Percentiles rank a stretch among this genome's conserved stretches.
These are phyloP conservation scores for Fregata magnificens DNA, from an alignment of 2,113 vertebrate genomes.

Conservation along the genomic window DNA sequence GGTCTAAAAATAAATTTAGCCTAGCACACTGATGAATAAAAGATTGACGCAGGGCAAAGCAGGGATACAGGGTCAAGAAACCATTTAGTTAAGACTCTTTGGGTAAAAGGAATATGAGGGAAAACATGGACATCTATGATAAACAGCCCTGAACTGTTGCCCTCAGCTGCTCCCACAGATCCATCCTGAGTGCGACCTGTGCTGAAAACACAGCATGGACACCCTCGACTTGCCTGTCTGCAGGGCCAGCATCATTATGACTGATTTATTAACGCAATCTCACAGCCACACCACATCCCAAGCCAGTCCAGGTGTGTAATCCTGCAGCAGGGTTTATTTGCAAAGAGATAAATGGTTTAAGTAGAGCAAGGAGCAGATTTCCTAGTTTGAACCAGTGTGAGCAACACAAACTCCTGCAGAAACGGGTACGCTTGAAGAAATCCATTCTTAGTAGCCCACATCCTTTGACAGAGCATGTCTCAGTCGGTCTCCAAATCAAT, in stretches of 20 bases:
- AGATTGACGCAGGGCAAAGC: not conserved
- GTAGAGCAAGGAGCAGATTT: not conserved
- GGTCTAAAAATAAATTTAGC: not conserved
- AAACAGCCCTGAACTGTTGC: not conserved
- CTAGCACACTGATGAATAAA: not conserved
- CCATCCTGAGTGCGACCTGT: fast-evolving
- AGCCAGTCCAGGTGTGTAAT: not conserved
- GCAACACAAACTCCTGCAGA: not conserved
- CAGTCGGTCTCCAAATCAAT: not conserved
- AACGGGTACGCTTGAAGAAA: not conserved
- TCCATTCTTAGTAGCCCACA: not conserved
- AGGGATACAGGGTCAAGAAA: not conserved
- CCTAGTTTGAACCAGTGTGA: fast-evolving
- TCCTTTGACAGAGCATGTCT: not conserved
- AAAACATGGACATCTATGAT: not conserved
- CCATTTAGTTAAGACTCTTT: not conserved
- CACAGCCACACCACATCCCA: not conserved
- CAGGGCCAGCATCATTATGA: not conserved
- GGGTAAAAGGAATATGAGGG: not conserved
- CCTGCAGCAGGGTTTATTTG: not conserved
- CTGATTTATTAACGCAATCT: not conserved
- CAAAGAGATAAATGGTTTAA: not conserved
- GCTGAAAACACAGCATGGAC: not conserved
- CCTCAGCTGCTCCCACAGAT: not conserved
- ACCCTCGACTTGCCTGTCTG: not conserved